Evolutionary conservation across 1,140 invertebrate genomes (phyloP).

Genomic region (Ceratosolen fusciceps): DNA sequence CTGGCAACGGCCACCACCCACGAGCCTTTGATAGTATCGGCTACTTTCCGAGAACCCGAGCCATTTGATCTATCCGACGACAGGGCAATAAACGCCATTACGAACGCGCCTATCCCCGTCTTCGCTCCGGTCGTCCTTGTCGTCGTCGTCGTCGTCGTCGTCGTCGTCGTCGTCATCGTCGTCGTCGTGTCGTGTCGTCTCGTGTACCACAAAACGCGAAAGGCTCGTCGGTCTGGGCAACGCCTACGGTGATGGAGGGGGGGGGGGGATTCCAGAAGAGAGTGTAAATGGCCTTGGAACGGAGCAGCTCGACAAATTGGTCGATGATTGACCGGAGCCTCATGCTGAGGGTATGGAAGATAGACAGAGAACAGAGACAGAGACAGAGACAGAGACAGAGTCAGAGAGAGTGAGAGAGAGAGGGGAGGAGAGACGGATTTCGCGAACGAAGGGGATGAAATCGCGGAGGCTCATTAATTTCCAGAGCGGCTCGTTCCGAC

Average conservation of each 20-base stretch:
- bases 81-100: slow-evolving; percentile 20
- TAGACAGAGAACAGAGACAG: not conserved
- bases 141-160: not conserved
- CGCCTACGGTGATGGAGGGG: too few relatives aligned
- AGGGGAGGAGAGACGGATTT: not conserved
- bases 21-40: slow-evolving; percentile 3
- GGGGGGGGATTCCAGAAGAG: not conserved
- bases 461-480: slow-evolving; percentile 7
- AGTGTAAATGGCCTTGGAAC: slow-evolving; percentile 1
- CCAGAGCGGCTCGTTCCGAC: not conserved
- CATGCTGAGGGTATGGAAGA: not conserved
- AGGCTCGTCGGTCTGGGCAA: too few relatives aligned
- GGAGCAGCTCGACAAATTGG: slow-evolving; percentile 60
- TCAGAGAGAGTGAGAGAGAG: not conserved
- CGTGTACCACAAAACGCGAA: too few relatives aligned
- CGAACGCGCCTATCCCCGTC: not conserved
- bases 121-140: not conserved
- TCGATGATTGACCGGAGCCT: slow-evolving; percentile 55
- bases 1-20: too few relatives aligned
- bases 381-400: not conserved
- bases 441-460: slow-evolving; percentile 6
- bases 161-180: too few relatives aligned
- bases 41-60: slow-evolving; percentile 3
- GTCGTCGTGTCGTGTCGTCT: too few relatives aligned
- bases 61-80: slow-evolving; percentile 30